phyloP scores from a whole-genome alignment of 2,113 vertebrate species.

The Lathamus discolor region DNA sequence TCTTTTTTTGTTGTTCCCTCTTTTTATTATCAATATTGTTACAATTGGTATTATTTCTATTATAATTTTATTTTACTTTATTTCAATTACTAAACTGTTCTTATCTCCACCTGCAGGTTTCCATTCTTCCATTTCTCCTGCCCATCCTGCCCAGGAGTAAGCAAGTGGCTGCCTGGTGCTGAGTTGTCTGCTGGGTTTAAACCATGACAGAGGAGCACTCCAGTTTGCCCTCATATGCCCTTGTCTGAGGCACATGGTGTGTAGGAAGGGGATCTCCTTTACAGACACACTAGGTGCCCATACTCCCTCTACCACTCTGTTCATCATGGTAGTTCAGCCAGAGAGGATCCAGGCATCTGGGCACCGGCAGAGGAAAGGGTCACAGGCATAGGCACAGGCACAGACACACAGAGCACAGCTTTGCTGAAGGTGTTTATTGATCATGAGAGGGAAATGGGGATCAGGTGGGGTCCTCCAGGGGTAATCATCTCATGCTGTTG shows the following conservation, averaged over 20 bases:
- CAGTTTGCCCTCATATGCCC: neutral
- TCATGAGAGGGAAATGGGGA: neutral
- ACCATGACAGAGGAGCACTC: neutral
- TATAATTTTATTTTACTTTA: neutral
- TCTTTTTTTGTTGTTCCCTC: neutral
- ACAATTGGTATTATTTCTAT: neutral
- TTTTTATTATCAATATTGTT: neutral
- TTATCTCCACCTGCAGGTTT: neutral
- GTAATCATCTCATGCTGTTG: neutral
- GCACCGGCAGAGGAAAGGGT: neutral
- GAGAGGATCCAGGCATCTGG: neutral
- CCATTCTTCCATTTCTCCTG: neutral
- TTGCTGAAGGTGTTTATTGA: neutral
- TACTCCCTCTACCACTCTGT: neutral
- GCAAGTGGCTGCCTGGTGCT: neutral
- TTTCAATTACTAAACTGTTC: neutral
- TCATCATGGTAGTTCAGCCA: neutral
- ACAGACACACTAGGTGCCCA: neutral
- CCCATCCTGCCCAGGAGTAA: neutral
- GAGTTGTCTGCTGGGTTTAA: neutral
- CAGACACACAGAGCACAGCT: rapidly evolving
- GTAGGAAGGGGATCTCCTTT: neutral
- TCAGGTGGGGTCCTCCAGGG: neutral
- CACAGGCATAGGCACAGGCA: neutral
- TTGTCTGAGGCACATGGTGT: neutral